Base-by-base conservation (phyloP, 1,140 invertebrate genomes). In the Acyrthosiphon pisum region DNA sequence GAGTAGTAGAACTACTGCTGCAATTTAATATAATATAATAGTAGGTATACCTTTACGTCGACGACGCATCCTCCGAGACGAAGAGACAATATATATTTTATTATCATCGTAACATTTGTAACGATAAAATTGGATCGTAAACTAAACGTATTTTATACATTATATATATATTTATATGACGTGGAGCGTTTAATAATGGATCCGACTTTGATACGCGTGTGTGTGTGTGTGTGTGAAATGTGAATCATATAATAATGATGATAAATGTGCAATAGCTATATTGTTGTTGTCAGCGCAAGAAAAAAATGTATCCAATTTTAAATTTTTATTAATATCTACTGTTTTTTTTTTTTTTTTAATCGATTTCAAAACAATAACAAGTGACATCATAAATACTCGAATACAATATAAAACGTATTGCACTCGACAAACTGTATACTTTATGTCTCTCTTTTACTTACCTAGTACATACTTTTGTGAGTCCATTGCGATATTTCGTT, bases 61-160 rank as follows among this genome's bases (percentile, higher is more conserved):
- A 60, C 50, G 35, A 41, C 22, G 37, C 56, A 90, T 60, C 50
- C 0, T 22, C 20, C 50, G 50, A 60, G 88, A 56, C 53, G 50
- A 41, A 53, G 48, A 89, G 37, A 60, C 50, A 23, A 60, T 90
- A 37, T 89, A 18, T 53, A 53, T 53, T 53, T 90, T 90, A 56
- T 46, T 53, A 56, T 56, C 87, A 53, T 56, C 87, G 11, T 56
- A 41, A 90, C 88, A 37, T 35, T 41, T 22, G 11, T 56, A 60
- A 90, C 88, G 23, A 90, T 90, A 60, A 90, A 90, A 90, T 90
- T 90, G 50, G 20, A 60, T 90, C 50, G 35, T 90, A 90, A 60
- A 56, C 86, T 26, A 35, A 7, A 37, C 37, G 22, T 41, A 90
- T 56, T 46, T 30, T 6, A 89, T 41, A 41, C 41, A 41, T 41